Evolutionary conservation across 1,140 invertebrate genomes (phyloP), one percentile per base, ranked within the genome.

Genomic region (Drosophila persimilis): DNA sequence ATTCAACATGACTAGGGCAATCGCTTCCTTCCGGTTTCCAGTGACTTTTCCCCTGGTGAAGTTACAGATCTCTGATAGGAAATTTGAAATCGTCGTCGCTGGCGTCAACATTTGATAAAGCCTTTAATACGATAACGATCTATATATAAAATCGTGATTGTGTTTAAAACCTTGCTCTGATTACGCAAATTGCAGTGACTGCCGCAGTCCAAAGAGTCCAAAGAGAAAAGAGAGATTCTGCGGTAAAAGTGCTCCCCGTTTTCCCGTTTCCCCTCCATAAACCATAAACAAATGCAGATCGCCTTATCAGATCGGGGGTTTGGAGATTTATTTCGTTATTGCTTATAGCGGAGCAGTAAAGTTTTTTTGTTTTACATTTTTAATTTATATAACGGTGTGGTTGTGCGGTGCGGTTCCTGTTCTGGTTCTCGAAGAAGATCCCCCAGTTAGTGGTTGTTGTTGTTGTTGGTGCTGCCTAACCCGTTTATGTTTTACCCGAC

Each of bases 401-500:
- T 60, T 22, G 39, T 65, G 53, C 45, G 24, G 24, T 26, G 5
- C 71, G 70, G 58, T 80, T 58, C 71, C 74, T 59, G 51, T 63
- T 66, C 53, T 56, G 73, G 55, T 62, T 78, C 39, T 57, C 62
- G 45, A 57, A 61, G 64, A 60, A 76, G 53, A 72, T 72, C 48
- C 53, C 72, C 57, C 51, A 56, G 62, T 39, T 39, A 13, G 35
- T 39, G 35, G 35, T 39, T 39, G 11, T 45, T 67, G 35, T 46
- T 26, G 53, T 43, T 59, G 35, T 22, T 56, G 58, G 35, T 53
- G 71, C 66, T 83, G 70, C 58, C 67, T 89, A 85, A 89, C 77
- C 75, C 77, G 80, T 89, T 84, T 86, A 73, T 66, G 61, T 70
- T 88, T 77, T 89, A 86, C 65, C 79, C 73, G 81, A 85, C 67